Conservation (phyloP, 2,113 vertebrate species). For the Apteryx owenii region DNA sequence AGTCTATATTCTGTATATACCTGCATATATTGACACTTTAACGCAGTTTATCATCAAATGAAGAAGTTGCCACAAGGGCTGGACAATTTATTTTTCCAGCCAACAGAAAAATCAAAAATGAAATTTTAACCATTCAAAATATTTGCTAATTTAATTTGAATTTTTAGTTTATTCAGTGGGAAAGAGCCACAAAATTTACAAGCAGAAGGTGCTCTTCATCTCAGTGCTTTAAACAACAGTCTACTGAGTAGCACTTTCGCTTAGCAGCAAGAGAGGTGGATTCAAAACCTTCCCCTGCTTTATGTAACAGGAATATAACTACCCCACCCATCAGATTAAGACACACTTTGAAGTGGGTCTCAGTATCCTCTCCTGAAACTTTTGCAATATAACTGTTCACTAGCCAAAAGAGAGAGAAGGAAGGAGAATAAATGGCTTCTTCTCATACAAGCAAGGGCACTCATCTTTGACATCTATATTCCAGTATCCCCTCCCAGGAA, state of each 20-base stretch:
- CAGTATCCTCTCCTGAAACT: not conserved
- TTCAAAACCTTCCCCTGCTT: not conserved
- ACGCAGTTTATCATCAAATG: not conserved
- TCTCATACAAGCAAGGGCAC: not conserved
- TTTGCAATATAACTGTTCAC: not conserved
- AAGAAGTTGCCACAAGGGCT: not conserved
- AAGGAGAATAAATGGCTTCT: not conserved
- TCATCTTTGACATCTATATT: not conserved
- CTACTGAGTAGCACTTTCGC: not conserved
- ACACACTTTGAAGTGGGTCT: not conserved
- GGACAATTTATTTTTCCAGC: not conserved
- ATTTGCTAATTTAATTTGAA: not conserved
- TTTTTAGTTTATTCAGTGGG: not conserved
- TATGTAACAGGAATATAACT: not conserved
- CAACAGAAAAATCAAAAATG: not conserved
- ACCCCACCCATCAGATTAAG: not conserved
- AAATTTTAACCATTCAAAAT: not conserved
- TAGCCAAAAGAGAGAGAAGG: not conserved
- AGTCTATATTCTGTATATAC: not conserved
- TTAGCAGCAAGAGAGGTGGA: not conserved
- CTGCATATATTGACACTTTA: not conserved
- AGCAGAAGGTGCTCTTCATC: not conserved
- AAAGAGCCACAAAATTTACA: not conserved
- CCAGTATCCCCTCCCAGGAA: not conserved
- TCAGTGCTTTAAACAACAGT: not conserved